phyloP scores from a whole-genome alignment of 2,888 invertebrate species.

The Petrophora chlorosata region DNA sequence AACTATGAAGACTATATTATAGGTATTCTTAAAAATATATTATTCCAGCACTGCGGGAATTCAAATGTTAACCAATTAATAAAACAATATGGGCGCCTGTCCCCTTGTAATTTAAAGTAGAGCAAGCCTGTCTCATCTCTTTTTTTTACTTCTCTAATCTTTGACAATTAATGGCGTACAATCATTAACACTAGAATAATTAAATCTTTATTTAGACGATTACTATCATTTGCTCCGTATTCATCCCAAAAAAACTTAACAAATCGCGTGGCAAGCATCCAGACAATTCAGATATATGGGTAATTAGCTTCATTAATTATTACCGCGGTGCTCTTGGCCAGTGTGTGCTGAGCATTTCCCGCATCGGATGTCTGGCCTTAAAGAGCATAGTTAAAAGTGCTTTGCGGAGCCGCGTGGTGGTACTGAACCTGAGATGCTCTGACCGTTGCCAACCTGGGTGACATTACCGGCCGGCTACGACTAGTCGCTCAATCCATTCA shows the following conservation, averaged over 20 bases:
- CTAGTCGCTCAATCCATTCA: slow-evolving; percentile 76
- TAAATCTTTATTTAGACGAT: slow-evolving; percentile 15
- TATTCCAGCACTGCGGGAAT: too few species aligned
- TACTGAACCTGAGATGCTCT: slow-evolving; percentile 43
- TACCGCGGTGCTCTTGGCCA: slow-evolving; percentile 53
- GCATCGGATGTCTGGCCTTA: slow-evolving; percentile 68
- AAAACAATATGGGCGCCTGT: too few species aligned
- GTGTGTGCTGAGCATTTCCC: slow-evolving; percentile 46
- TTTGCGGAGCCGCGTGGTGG: slow-evolving; percentile 54
- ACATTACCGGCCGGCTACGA: slow-evolving; percentile 62
- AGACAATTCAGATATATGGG: slow-evolving; percentile 58
- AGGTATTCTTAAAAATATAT: too few species aligned
- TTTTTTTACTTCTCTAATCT: too few species aligned
- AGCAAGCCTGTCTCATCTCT: too few species aligned
- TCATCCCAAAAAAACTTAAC: slow-evolving; percentile 36
- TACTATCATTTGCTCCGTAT: slow-evolving; percentile 10
- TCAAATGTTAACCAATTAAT: too few species aligned
- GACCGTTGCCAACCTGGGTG: slow-evolving; percentile 73
- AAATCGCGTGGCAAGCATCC: slow-evolving; percentile 58
- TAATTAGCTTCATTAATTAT: slow-evolving; percentile 59
- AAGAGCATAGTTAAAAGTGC: slow-evolving; percentile 68
- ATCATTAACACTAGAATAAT: slow-evolving; percentile 2
- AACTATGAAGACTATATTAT: too few species aligned
- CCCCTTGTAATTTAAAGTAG: too few species aligned
- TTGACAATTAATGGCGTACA: too few species aligned